Percentiles rank a stretch among this genome's conserved stretches.
These are phyloP conservation scores for Nephrotoma flavescens DNA, from an alignment of 2,888 invertebrate species.

Conservation along the genomic window DNA sequence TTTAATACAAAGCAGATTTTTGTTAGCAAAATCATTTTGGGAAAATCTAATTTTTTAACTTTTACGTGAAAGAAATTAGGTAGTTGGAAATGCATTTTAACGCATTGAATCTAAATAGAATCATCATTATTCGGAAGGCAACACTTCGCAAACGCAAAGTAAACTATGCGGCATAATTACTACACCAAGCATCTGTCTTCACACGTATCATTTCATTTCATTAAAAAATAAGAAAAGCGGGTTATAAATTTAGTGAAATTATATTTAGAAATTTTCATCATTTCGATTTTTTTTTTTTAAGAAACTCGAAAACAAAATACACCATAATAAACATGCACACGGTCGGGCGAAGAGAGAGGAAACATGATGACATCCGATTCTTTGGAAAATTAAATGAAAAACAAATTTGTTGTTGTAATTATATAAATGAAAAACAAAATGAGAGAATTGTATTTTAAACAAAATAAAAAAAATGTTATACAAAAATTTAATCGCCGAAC, in stretches of 20 bases:
- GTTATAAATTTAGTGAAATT: background rate
- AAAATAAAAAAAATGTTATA: background rate
- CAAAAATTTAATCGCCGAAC: slow-evolving; percentile 57
- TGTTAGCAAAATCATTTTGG: background rate
- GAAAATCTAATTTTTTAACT: background rate
- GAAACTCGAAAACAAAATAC: background rate
- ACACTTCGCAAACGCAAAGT: background rate
- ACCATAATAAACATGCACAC: background rate
- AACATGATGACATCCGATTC: background rate
- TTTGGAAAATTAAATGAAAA: background rate
- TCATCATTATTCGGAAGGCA: background rate
- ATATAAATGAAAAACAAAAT: background rate
- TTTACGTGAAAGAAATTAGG: background rate
- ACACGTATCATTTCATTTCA: background rate
- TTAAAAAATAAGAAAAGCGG: background rate
- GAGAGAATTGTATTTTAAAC: background rate
- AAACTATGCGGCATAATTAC: background rate
- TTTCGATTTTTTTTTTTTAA: background rate
- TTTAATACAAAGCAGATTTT: background rate
- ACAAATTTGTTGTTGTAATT: background rate
- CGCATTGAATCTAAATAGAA: background rate
- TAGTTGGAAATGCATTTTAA: background rate
- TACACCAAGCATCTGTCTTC: background rate
- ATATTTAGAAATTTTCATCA: background rate
- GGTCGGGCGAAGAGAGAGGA: background rate